Base-by-base conservation (phyloP, 1,140 invertebrate species). In the Macrocentrus cingulum region DNA sequence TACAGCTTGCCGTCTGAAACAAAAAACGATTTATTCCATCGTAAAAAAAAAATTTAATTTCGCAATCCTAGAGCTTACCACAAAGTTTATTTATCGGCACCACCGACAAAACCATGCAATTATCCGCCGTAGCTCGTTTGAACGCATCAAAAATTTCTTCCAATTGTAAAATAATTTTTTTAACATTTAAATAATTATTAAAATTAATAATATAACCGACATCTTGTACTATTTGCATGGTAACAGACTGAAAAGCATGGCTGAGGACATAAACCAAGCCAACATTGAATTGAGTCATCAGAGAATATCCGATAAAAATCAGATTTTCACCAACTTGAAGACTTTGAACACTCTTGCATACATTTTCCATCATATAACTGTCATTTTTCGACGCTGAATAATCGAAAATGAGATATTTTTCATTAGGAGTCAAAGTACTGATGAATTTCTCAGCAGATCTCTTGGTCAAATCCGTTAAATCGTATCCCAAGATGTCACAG, bases 211-310 rank as follows among this genome's bases (percentile, higher is more conserved):
- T 44, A 41, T 63, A 74, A 19, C 76, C 76, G n/a, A 74, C 16
- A 19, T 66, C 39, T 16, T 69, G 56, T 48, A 54, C 45, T 19
- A 58, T 6, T 7, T 48, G n/a, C 19, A 79, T 22, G 56, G 62
- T 63, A 0, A 80, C 48, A n/a, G 49, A 59, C 5, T 73, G 45
- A 65, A 82, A 81, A 3, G 63, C 56, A 49, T 66, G 68, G 16
- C 65, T 59, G 1, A 81, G 37, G 9, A 81, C 51, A 61, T 70
- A 75, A 2, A 81, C 50, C 16, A 81, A 55, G 11, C 76, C 77
- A 25, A 80, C 63, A 59, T 72, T 79, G 23, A 81, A 72, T 34
- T 78, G 73, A 13, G 69, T 75, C 6, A 82, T 41, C 15, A 82
- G 67, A 44, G 69, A 67, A 46, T 76, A 80, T 19, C 77, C 77